Conservation (phyloP, 2,797 vertebrate species). For the Enteromius viviparus region DNA sequence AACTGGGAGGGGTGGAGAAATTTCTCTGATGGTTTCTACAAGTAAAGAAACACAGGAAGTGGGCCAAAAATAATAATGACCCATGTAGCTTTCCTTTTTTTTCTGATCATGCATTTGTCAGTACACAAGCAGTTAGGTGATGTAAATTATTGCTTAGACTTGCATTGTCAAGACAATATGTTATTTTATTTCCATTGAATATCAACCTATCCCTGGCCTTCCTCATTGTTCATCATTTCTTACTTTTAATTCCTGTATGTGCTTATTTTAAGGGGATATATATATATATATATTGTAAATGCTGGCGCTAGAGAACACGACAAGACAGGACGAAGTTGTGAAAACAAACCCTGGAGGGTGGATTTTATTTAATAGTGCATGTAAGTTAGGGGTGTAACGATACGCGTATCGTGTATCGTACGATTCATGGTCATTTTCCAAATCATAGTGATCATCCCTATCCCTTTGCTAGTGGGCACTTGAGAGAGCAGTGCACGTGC, state of each 20-base stretch:
- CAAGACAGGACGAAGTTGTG: too few species aligned
- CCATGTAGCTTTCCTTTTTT: constrained; percentile 21
- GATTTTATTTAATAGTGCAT: too few species aligned
- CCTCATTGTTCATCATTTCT: not conserved
- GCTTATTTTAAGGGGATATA: not conserved
- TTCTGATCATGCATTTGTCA: not conserved
- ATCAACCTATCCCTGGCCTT: not conserved
- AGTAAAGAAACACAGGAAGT: not conserved
- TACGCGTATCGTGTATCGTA: too few species aligned
- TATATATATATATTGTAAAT: not conserved
- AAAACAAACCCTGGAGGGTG: too few species aligned
- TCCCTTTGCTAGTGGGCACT: too few species aligned
- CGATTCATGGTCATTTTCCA: too few species aligned
- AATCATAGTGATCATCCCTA: too few species aligned
- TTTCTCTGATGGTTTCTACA: not conserved
- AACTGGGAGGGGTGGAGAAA: not conserved
- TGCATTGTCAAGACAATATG: not conserved
- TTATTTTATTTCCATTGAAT: constrained; percentile 1
- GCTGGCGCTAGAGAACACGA: too few species aligned
- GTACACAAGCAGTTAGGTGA: not conserved
- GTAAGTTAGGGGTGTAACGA: too few species aligned
- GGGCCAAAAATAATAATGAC: constrained; percentile 9
- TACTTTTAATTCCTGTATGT: not conserved
- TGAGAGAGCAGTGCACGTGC: too few species aligned
- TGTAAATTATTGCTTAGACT: not conserved